phyloP scores from a whole-genome alignment of 2,888 invertebrate genomes.

The Cataglyphis livida region DNA sequence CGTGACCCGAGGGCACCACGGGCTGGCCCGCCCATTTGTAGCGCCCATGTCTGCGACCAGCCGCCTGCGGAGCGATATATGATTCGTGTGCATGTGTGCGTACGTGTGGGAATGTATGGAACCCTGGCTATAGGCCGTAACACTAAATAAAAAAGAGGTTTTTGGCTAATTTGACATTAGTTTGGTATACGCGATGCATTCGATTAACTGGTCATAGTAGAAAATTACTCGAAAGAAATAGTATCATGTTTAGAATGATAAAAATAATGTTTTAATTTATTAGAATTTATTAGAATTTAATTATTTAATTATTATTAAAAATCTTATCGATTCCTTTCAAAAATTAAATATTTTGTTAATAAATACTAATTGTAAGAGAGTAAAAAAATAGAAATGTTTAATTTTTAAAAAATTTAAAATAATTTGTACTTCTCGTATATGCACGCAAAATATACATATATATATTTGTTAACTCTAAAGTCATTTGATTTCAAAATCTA shows the following conservation, averaged over 20 bases:
- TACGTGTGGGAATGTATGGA: conserved; percentile 49
- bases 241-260: background rate
- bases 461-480: background rate
- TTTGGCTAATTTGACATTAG: conserved; percentile 29
- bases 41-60: conserved; percentile 83
- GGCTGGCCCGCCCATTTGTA: conserved; percentile 84
- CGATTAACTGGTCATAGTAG: background rate
- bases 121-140: conserved; percentile 46
- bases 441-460: background rate
- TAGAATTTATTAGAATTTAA: too few species aligned
- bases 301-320: background rate
- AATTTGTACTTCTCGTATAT: background rate
- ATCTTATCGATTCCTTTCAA: background rate
- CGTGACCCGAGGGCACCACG: conserved; percentile 82
- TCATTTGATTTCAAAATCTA: background rate
- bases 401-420: background rate
- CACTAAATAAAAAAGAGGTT: conserved; percentile 58
- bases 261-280: background rate
- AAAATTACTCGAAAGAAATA: background rate
- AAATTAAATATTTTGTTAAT: background rate
- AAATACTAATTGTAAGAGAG: background rate
- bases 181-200: background rate
- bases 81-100: conserved; percentile 63
- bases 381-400: background rate
- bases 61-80: conserved; percentile 81